Evolutionary conservation across 1,140 invertebrate species (phyloP).

Genomic region (Lysiphlebus fabarum): DNA sequence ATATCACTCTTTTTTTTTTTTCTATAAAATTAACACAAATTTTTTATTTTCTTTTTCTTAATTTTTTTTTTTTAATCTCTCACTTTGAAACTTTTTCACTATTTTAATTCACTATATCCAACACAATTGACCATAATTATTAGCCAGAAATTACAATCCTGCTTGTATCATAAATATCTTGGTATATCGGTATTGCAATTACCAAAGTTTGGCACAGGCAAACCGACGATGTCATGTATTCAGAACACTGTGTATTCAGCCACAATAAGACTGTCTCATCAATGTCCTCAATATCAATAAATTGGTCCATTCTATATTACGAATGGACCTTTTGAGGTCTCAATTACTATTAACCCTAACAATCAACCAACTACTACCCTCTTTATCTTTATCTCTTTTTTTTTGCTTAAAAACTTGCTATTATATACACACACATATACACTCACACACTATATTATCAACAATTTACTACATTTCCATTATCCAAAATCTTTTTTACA

Average conservation of each 20-base stretch:
- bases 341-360: background rate
- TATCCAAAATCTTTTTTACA: too few species aligned
- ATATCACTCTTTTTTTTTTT: background rate
- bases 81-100: background rate
- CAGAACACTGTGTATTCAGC: background rate
- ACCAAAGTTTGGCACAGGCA: slow-evolving; percentile 21
- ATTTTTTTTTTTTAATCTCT: background rate
- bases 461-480: too few species aligned
- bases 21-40: background rate
- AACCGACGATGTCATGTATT: slow-evolving; percentile 13
- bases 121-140: slow-evolving; percentile 10
- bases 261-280: background rate
- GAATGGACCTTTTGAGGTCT: slow-evolving; percentile 12
- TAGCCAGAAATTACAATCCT: background rate
- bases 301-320: slow-evolving; percentile 15
- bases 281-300: slow-evolving; percentile 5
- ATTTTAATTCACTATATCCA: background rate
- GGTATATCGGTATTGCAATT: slow-evolving; percentile 20
- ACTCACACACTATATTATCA: too few species aligned
- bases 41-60: too few species aligned
- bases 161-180: background rate
- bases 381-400: background rate
- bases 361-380: background rate
- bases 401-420: too few species aligned
- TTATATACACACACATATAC: too few species aligned